These are phyloP conservation scores for Nothoprocta pentlandii DNA, from an alignment of 2,113 vertebrate genomes.

Conservation along the genomic window DNA sequence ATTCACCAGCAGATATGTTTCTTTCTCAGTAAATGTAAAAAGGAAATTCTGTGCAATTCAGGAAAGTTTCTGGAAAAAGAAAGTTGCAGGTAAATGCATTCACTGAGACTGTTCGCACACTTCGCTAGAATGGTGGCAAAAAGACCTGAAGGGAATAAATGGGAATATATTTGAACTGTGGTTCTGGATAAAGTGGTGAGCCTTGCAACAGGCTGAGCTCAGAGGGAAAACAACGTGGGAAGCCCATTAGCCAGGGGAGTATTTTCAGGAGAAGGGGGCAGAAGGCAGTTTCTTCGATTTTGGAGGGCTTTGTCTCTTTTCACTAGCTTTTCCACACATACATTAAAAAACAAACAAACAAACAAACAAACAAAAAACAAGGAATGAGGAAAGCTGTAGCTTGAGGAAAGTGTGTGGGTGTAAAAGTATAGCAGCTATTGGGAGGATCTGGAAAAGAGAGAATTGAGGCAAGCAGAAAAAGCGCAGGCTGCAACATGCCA, in stretches of 20 bases:
- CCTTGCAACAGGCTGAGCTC: not conserved
- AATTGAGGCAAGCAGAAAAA: not conserved
- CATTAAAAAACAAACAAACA: too few relatives aligned
- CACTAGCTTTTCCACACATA: not conserved
- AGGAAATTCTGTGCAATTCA: not conserved
- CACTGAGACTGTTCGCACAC: not conserved
- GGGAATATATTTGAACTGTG: not conserved
- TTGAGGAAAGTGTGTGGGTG: not conserved
- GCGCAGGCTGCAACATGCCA: not conserved
- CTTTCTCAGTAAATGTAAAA: not conserved
- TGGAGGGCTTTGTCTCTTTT: not conserved
- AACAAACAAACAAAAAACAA: not conserved
- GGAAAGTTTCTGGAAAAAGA: not conserved
- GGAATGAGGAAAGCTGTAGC: not conserved
- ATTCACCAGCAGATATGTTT: not conserved
- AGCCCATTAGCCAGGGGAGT: not conserved
- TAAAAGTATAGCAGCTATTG: not conserved
- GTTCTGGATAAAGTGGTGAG: not conserved
- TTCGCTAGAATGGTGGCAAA: not conserved
- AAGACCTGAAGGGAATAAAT: not conserved
- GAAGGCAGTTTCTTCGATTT: not conserved
- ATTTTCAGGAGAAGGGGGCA: not conserved
- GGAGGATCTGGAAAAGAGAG: not conserved
- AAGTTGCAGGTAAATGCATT: not conserved
- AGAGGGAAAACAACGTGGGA: not conserved